phyloP scores from a whole-genome alignment of 2,888 invertebrate species.

The Pseudolycoriella hygida region DNA sequence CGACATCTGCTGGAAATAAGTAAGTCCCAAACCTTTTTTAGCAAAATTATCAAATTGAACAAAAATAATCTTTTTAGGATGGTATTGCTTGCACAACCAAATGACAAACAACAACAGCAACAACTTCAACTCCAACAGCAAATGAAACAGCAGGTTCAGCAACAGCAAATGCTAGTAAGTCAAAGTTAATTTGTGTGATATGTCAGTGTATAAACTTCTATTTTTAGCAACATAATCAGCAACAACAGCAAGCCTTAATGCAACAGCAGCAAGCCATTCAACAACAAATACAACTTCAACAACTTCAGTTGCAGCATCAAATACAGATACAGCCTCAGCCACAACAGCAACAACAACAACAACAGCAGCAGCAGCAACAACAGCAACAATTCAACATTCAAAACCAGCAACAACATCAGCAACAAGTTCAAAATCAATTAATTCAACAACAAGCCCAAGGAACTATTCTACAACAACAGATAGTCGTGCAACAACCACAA shows the following conservation, averaged over 20 bases:
- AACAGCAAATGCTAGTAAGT: slow-evolving; percentile 15
- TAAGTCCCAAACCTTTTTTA: slow-evolving; percentile 20
- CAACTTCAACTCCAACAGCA: slow-evolving; percentile 29
- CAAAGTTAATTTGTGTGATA: not conserved
- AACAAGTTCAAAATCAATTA: slow-evolving; percentile 21
- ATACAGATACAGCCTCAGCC: slow-evolving; percentile 16
- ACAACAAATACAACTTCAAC: slow-evolving; percentile 13
- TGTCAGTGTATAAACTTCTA: not conserved
- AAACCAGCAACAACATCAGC: slow-evolving; percentile 21
- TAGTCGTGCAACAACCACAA: slow-evolving; percentile 18
- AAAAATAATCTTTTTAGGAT: not conserved
- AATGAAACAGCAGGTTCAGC: slow-evolving; percentile 20
- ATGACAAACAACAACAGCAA: slow-evolving; percentile 15
- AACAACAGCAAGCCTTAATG: not conserved
- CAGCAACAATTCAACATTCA: slow-evolving; percentile 24
- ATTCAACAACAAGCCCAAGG: slow-evolving; percentile 15
- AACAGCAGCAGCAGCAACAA: slow-evolving; percentile 24
- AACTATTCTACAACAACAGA: slow-evolving; percentile 30
- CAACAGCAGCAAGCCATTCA: slow-evolving; percentile 23
- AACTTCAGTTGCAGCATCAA: slow-evolving; percentile 16
- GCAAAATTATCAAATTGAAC: not conserved
- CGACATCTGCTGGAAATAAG: slow-evolving; percentile 33
- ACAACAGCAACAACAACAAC: slow-evolving; percentile 27
- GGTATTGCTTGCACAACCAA: slow-evolving; percentile 8
- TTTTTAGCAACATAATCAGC: not conserved